These are phyloP conservation scores for Heliconius aoede DNA, from an alignment of 2,888 invertebrate species.

Conservation along the genomic window DNA sequence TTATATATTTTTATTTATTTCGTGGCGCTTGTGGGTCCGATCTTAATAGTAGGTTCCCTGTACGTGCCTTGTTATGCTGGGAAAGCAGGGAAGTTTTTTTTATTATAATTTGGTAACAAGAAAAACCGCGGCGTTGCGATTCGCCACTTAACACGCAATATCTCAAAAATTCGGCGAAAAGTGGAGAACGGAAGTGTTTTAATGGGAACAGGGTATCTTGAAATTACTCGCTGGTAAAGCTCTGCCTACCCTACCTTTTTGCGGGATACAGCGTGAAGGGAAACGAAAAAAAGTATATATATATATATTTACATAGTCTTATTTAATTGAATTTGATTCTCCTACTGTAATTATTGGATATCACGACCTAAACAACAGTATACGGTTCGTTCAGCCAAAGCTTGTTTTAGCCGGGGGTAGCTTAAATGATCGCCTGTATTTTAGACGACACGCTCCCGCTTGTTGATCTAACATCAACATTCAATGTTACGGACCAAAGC, in stretches of 20 bases:
- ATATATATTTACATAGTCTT: not conserved
- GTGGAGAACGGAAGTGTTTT: too few species aligned
- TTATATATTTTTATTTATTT: not conserved
- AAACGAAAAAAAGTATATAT: not conserved
- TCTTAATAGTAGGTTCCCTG: not conserved
- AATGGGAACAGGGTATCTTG: too few species aligned
- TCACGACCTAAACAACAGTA: not conserved
- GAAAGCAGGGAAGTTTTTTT: too few species aligned
- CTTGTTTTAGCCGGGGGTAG: conserved; percentile 2
- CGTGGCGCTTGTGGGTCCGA: not conserved
- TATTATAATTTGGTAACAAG: too few species aligned
- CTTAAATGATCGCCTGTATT: conserved; percentile 11
- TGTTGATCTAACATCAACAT: conserved; percentile 11
- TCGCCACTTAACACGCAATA: too few species aligned
- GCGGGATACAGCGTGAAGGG: not conserved
- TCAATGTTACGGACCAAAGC: not conserved
- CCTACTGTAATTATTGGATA: not conserved
- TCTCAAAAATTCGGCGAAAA: not conserved
- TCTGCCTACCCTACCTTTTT: not conserved
- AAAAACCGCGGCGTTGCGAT: too few species aligned
- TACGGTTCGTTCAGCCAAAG: not conserved
- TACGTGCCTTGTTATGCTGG: too few species aligned
- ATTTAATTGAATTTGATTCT: not conserved
- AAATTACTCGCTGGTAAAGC: not conserved
- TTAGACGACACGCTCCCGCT: conserved; percentile 10